Conservation (phyloP, 2,113 vertebrate genomes). For the Chionomys nivalis region DNA sequence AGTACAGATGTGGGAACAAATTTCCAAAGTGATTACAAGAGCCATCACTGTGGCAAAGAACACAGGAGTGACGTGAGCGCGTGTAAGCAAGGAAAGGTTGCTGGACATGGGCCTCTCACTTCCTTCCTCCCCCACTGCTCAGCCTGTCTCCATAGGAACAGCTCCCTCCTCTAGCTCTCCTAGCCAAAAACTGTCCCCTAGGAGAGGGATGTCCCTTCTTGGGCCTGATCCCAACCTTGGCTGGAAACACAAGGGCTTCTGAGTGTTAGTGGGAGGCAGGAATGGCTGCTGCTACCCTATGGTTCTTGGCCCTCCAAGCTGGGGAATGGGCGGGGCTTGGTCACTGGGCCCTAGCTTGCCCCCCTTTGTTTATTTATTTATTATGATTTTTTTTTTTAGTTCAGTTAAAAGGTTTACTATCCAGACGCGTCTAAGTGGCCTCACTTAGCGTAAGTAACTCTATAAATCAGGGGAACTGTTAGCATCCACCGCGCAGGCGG, state of each 20-base stretch:
- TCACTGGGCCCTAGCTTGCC: constrained; percentile 52
- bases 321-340: not conserved
- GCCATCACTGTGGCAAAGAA: not conserved
- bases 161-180: not conserved
- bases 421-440: constrained; percentile 92
- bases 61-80: not conserved
- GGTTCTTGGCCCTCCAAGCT: not conserved
- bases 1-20: not conserved
- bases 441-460: constrained; percentile 99
- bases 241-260: not conserved
- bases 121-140: too few relatives aligned
- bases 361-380: constrained; percentile 84
- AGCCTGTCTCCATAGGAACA: not conserved
- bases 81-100: not conserved
- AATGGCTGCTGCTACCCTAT: not conserved
- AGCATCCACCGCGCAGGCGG: constrained; percentile 93
- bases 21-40: not conserved
- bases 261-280: not conserved
- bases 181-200: not conserved
- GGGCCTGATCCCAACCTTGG: not conserved
- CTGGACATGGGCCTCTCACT: not conserved
- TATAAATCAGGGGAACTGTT: constrained; percentile 97
- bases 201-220: not conserved
- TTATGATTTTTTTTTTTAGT: constrained; percentile 80
- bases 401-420: constrained; percentile 95